These are phyloP conservation scores for Leucoraja erinaceus DNA, from an alignment of 2,113 vertebrate genomes.

Conservation along the genomic window DNA sequence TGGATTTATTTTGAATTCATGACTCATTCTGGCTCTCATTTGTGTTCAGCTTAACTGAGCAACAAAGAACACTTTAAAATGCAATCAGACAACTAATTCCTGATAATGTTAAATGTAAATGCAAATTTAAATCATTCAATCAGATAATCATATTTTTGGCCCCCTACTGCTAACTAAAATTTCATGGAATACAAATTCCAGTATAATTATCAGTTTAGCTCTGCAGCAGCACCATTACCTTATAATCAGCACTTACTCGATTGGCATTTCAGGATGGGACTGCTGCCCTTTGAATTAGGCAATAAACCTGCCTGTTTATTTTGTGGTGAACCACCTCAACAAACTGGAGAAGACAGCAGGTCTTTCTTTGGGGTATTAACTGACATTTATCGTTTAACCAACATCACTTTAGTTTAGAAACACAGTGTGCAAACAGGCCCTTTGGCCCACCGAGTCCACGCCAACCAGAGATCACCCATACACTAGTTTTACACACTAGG, in stretches of 20 bases:
- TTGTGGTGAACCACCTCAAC: background rate
- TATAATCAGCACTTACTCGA: background rate
- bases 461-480: no score
- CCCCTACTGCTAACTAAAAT: background rate
- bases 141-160: background rate
- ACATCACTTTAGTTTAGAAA: background rate
- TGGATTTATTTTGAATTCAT: background rate
- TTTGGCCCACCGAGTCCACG: no score
- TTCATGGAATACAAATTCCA: background rate
- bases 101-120: background rate
- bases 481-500: no score
- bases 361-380: background rate
- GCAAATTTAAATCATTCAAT: slow-evolving; percentile 29
- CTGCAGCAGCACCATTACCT: background rate
- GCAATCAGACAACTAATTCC: background rate
- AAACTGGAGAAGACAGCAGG: background rate
- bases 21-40: background rate
- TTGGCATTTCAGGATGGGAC: background rate
- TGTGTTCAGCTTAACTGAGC: background rate
- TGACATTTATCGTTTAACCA: background rate
- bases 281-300: background rate
- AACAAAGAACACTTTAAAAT: background rate
- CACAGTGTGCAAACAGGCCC: no score
- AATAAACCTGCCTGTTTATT: background rate
- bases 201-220: slow-evolving; percentile 17